A percentile compares a stretch with the other conserved stretches of the same genome.
These are phyloP conservation scores for Volucella inflata DNA, from an alignment of 2,888 invertebrate species.

Conservation along the genomic window DNA sequence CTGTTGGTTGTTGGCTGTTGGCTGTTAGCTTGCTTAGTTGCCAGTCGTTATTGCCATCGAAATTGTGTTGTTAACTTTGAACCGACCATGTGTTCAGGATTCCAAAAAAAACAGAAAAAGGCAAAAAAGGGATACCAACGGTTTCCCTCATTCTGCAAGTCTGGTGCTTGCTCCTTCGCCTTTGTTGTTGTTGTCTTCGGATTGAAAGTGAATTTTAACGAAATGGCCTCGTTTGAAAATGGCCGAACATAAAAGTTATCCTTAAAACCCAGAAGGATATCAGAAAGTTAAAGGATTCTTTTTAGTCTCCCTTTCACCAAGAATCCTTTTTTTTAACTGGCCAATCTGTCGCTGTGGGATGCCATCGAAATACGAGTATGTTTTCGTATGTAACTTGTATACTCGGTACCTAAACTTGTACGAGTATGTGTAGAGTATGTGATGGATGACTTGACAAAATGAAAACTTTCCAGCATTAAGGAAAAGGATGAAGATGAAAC, in stretches of 20 bases:
- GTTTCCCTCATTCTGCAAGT: constrained; percentile 18
- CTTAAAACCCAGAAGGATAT: constrained; percentile 7
- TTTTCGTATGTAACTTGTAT: too few species aligned
- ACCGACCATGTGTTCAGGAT: constrained; percentile 68
- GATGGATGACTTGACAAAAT: constrained; percentile 66
- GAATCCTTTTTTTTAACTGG: constrained; percentile 72
- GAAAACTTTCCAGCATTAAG: constrained; percentile 29
- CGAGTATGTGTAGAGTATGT: constrained; percentile 1
- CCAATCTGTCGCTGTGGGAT: constrained; percentile 41
- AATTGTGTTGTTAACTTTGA: constrained; percentile 76
- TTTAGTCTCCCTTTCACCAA: constrained; percentile 9
- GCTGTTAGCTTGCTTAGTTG: constrained; percentile 30
- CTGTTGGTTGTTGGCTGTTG: constrained; percentile 51
- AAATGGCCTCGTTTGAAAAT: constrained; percentile 67
- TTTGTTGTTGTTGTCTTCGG: constrained; percentile 35
- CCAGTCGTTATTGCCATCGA: constrained; percentile 68
- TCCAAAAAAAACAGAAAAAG: constrained; percentile 20
- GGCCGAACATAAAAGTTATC: constrained; percentile 55
- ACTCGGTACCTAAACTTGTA: too few species aligned
- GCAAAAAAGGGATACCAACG: constrained; percentile 48
- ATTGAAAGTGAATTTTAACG: constrained; percentile 72
- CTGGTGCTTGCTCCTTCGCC: not conserved
- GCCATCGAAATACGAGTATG: constrained; percentile 9
- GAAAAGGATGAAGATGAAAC: constrained; percentile 24
- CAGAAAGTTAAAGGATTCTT: constrained; percentile 61